Conservation (phyloP, 2,797 vertebrate genomes). For the Falco peregrinus region DNA sequence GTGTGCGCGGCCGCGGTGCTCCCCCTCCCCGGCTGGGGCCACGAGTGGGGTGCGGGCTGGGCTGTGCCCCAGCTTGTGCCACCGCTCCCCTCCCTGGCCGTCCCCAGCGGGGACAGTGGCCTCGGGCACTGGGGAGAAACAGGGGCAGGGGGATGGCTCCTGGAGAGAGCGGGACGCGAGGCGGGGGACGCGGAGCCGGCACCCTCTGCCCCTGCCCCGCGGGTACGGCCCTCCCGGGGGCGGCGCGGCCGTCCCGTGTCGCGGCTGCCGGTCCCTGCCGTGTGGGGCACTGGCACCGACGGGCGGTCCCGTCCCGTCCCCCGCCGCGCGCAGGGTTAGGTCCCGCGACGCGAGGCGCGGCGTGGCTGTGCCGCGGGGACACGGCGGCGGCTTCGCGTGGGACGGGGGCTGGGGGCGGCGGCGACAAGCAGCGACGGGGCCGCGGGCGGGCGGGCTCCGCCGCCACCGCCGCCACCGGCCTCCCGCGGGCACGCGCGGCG, state of each 20-base stretch:
- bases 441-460: background rate
- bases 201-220: background rate
- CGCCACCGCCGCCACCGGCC: too few relatives aligned
- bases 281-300: background rate
- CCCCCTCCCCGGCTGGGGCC: background rate
- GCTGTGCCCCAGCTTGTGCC: background rate
- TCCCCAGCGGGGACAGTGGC: background rate
- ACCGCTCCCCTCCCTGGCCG: background rate
- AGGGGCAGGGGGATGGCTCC: fast-evolving
- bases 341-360: fast-evolving
- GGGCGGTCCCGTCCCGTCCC: too few relatives aligned
- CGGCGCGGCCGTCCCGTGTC: background rate
- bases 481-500: background rate
- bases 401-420: too few relatives aligned
- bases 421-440: background rate
- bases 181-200: fast-evolving
- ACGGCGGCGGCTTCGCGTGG: background rate
- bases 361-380: background rate
- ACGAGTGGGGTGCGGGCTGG: fast-evolving
- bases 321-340: background rate
- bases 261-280: background rate
- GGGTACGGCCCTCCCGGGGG: background rate
- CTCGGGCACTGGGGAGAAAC: background rate
- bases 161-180: background rate
- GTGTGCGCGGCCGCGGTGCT: background rate